Conservation (phyloP, 2,888 invertebrate genomes). For the Gari tellinella region DNA sequence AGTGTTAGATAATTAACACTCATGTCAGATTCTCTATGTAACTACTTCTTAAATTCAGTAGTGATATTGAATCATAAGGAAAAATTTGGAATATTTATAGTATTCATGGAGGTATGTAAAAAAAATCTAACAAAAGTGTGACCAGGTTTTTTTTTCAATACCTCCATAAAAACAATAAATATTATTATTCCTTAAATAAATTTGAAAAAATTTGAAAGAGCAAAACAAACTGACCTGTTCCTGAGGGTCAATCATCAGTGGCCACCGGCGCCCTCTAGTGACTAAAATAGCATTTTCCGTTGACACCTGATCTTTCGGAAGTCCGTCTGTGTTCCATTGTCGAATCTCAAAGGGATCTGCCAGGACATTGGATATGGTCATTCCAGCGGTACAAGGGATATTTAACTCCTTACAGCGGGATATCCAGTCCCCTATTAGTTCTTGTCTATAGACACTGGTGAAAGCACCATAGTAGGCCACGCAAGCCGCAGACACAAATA, state of each 20-base stretch:
- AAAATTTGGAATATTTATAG: no score
- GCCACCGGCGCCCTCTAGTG: slow-evolving; percentile 84
- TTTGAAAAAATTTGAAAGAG: no score
- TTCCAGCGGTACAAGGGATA: slow-evolving; percentile 90
- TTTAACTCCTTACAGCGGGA: slow-evolving; percentile 87
- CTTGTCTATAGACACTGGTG: slow-evolving; percentile 81
- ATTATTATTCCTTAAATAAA: no score
- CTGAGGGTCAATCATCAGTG: slow-evolving; percentile 85
- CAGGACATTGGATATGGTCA: slow-evolving; percentile 86
- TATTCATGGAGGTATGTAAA: no score
- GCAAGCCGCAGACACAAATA: slow-evolving; percentile 84
- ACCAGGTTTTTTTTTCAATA: no score
- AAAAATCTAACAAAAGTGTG: no score
- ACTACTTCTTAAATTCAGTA: no score
- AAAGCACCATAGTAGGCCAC: slow-evolving; percentile 85
- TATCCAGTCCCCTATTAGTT: slow-evolving; percentile 89
- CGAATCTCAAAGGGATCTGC: slow-evolving; percentile 87
- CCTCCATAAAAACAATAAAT: no score
- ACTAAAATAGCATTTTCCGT: slow-evolving; percentile 85
- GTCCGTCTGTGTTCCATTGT: slow-evolving; percentile 85
- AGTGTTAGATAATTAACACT: no score
- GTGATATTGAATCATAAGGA: no score
- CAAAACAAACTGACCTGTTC: slow-evolving; percentile 83
- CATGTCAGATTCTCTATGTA: no score
- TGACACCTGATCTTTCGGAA: slow-evolving; percentile 84